These are phyloP conservation scores for Paralichthys olivaceus DNA, from an alignment of 2,113 vertebrate species.

Conservation along the genomic window DNA sequence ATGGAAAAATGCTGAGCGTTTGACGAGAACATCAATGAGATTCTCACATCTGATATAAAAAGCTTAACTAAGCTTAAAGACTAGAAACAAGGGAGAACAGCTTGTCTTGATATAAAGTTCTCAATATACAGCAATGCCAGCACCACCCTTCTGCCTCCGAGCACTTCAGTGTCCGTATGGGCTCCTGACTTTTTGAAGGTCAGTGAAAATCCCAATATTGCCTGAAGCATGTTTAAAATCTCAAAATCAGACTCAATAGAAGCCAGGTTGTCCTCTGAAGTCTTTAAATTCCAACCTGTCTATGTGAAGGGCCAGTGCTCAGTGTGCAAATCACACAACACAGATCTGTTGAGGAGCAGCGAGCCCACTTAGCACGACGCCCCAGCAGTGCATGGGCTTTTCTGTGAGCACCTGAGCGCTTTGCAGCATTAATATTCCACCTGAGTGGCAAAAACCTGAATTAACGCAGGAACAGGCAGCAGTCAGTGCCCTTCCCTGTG, in stretches of 20 bases:
- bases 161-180: not conserved
- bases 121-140: not conserved
- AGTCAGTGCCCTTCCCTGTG: constrained; percentile 25
- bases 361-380: constrained; percentile 50
- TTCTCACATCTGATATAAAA: too few species aligned
- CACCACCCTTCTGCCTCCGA: not conserved
- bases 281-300: constrained; percentile 47
- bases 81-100: too few species aligned
- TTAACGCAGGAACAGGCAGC: constrained; percentile 45
- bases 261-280: constrained; percentile 48
- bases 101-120: too few species aligned
- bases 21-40: too few species aligned
- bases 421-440: constrained; percentile 62
- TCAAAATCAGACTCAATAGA: constrained; percentile 33
- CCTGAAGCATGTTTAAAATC: constrained; percentile 30
- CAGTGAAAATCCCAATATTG: constrained; percentile 24
- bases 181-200: constrained; percentile 44
- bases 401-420: constrained; percentile 35
- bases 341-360: constrained; percentile 46
- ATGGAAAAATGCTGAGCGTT: too few species aligned
- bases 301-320: constrained; percentile 53
- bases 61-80: too few species aligned
- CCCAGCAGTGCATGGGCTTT: constrained; percentile 17
- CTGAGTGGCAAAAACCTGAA: constrained; percentile 46
- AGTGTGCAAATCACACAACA: constrained; percentile 54